phyloP scores from a whole-genome alignment of 1,140 invertebrate genomes.

The Hydropsyche tenuis region DNA sequence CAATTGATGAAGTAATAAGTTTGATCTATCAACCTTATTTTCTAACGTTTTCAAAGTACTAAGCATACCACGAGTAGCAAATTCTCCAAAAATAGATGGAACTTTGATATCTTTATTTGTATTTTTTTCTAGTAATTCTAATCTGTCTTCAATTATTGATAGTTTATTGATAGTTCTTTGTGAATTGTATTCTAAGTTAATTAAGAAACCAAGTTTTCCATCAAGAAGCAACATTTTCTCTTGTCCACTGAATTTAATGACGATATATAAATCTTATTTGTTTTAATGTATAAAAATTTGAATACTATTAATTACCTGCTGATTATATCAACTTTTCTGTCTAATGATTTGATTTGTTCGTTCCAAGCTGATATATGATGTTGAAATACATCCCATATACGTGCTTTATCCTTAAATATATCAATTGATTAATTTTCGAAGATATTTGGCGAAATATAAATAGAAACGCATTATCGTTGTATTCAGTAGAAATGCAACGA shows the following conservation, averaged over 20 bases:
- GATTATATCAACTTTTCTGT: constrained; percentile 59
- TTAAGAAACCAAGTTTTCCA: constrained; percentile 52
- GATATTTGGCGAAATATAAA: no score
- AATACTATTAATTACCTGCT: constrained; percentile 52
- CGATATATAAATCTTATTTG: neutral
- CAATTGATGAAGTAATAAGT: constrained; percentile 30
- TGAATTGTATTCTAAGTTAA: constrained; percentile 53
- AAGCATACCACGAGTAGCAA: constrained; percentile 53
- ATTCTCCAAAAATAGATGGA: constrained; percentile 49
- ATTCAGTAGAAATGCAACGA: no score
- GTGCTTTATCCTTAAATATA: constrained; percentile 55
- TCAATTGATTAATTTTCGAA: no score
- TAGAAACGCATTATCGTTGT: no score
- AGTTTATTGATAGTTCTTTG: constrained; percentile 49
- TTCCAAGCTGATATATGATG: constrained; percentile 60
- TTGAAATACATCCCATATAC: constrained; percentile 61
- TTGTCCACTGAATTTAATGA: constrained; percentile 52
- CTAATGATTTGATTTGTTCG: constrained; percentile 60
- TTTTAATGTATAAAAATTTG: neutral
- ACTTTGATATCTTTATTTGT: constrained; percentile 1
- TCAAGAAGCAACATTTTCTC: constrained; percentile 54
- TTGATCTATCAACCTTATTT: constrained; percentile 52
- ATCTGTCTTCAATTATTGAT: constrained; percentile 41
- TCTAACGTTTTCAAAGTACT: constrained; percentile 55
- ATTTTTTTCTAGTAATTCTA: constrained; percentile 48